phyloP scores from a whole-genome alignment of 2,113 vertebrate species.

The Macquaria ambigua region DNA sequence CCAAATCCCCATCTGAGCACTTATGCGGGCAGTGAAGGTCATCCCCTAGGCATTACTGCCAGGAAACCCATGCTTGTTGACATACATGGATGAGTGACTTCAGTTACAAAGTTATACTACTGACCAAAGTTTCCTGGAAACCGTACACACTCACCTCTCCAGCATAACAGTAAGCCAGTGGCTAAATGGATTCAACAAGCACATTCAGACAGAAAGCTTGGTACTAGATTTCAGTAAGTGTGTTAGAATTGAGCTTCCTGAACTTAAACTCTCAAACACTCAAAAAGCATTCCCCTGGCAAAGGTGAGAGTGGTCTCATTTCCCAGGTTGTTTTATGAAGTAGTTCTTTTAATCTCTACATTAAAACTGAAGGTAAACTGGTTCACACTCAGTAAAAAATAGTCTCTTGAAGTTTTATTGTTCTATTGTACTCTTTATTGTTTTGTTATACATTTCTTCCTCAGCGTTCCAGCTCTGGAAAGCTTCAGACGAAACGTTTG shows the following conservation, averaged over 20 bases:
- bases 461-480: neutral
- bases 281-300: neutral
- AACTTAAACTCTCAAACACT: neutral
- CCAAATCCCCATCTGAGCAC: conserved; percentile 43
- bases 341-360: neutral
- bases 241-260: neutral
- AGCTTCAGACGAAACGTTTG: neutral
- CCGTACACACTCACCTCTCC: neutral
- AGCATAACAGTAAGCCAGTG: neutral
- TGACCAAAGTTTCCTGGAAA: conserved; percentile 39
- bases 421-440: too few relatives aligned
- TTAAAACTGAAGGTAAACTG: neutral
- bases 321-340: neutral
- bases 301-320: neutral
- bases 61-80: conserved; percentile 40
- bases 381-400: neutral
- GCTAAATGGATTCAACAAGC: conserved; percentile 14
- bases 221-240: neutral
- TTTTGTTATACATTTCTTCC: neutral
- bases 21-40: conserved; percentile 40
- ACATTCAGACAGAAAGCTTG: neutral
- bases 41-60: conserved; percentile 29
- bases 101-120: neutral
- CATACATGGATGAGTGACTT: conserved; percentile 27
- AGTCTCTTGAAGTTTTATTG: neutral